Evolutionary conservation across 1,140 invertebrate genomes (phyloP).

Genomic region (Pachyrhynchus sulphureomaculatus): DNA sequence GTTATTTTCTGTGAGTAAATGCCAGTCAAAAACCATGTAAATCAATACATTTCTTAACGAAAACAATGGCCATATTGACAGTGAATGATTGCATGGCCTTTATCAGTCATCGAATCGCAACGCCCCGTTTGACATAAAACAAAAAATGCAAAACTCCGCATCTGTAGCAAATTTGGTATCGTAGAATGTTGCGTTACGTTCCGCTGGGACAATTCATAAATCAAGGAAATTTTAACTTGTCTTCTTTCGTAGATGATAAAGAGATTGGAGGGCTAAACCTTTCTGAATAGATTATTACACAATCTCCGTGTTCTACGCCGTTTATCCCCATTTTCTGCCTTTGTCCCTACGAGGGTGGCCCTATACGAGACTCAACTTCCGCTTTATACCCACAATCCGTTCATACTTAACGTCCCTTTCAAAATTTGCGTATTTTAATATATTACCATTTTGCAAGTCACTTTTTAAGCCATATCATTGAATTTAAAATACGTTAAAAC

Average conservation of each 20-base stretch:
- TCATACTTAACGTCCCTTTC: too few species aligned
- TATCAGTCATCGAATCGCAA: slow-evolving; percentile 7
- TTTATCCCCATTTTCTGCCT: slow-evolving; percentile 14
- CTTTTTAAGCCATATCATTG: too few species aligned
- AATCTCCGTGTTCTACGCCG: slow-evolving; percentile 8
- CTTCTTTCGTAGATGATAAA: slow-evolving; percentile 26
- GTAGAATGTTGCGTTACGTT: neutral
- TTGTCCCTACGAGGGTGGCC: too few species aligned
- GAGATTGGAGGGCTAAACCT: slow-evolving; percentile 27
- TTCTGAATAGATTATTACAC: slow-evolving; percentile 25
- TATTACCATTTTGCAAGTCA: too few species aligned
- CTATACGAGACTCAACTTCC: too few species aligned
- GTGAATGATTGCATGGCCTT: slow-evolving; percentile 16
- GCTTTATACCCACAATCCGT: too few species aligned
- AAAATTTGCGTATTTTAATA: too few species aligned
- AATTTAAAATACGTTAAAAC: too few species aligned
- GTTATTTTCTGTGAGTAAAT: neutral
- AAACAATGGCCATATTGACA: slow-evolving; percentile 23
- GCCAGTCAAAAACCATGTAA: slow-evolving; percentile 20
- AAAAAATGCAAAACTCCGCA: slow-evolving; percentile 21
- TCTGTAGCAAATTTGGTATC: slow-evolving; percentile 1
- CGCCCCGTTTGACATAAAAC: slow-evolving; percentile 19
- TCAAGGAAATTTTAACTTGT: slow-evolving; percentile 25
- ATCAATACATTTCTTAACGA: slow-evolving; percentile 18
- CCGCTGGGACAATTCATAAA: slow-evolving; percentile 16